Conservation (phyloP, 2,113 vertebrate species). For the Vanacampus margaritifer region DNA sequence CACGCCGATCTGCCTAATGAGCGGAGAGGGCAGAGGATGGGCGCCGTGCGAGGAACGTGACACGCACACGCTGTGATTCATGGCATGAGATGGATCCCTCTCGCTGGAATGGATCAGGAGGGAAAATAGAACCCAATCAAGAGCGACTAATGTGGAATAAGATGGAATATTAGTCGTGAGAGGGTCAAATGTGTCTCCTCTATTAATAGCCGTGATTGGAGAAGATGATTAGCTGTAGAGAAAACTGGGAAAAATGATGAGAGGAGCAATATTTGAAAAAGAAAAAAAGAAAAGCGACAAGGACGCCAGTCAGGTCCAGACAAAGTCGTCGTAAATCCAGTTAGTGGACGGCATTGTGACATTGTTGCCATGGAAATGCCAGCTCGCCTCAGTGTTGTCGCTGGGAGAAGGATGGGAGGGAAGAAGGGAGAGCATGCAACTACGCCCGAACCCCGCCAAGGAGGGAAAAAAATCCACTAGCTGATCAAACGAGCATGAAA, state of each 20-base stretch:
- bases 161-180: neutral
- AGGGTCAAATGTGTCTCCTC: slow-evolving; percentile 33
- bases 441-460: neutral
- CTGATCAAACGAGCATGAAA: neutral
- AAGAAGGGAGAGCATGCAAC: neutral
- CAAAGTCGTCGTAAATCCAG: slow-evolving; percentile 57
- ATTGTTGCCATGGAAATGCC: slow-evolving; percentile 52
- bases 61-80: slow-evolving; percentile 15
- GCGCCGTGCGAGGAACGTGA: slow-evolving; percentile 29
- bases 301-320: slow-evolving; percentile 55
- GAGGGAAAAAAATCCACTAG: neutral
- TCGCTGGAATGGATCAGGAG: slow-evolving; percentile 45
- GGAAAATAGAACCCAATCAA: slow-evolving; percentile 55
- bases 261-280: neutral
- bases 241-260: neutral
- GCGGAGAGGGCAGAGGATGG: slow-evolving; percentile 24
- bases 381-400: slow-evolving; percentile 38
- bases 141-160: slow-evolving; percentile 35
- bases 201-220: slow-evolving; percentile 40
- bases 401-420: neutral
- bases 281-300: slow-evolving; percentile 31
- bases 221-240: neutral
- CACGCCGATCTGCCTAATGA: slow-evolving; percentile 54
- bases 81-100: slow-evolving; percentile 35
- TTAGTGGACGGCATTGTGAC: slow-evolving; percentile 37